phyloP scores from a whole-genome alignment of 1,140 invertebrate species.

The Rhopalosiphum padi region DNA sequence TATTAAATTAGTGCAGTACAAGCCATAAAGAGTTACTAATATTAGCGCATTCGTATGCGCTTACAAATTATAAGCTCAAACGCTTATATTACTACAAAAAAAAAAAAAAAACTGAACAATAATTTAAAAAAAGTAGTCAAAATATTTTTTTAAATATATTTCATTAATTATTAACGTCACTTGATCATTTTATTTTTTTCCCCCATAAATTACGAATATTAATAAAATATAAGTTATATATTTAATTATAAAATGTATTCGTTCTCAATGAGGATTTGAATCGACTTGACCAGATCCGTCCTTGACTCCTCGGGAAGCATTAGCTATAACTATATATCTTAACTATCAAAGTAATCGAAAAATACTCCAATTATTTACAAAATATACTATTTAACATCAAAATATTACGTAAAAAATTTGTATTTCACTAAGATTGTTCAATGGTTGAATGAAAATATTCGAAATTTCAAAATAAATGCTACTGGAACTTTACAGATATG shows the following conservation, averaged over 20 bases:
- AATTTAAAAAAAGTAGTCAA: not conserved
- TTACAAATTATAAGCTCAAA: not conserved
- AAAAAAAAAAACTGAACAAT: not conserved
- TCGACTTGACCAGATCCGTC: not conserved
- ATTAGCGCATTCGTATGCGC: not conserved
- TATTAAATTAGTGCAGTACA: not conserved
- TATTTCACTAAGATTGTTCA: too few relatives aligned
- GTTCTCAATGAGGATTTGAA: not conserved
- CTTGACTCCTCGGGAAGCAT: not conserved
- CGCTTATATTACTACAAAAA: not conserved
- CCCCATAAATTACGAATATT: not conserved
- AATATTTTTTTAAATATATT: not conserved
- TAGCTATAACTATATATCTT: not conserved
- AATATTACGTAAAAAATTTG: too few relatives aligned
- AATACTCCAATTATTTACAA: too few relatives aligned
- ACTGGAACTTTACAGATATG: too few relatives aligned
- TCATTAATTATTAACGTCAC: not conserved
- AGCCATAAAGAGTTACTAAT: not conserved
- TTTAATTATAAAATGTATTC: not conserved
- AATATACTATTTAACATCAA: not conserved
- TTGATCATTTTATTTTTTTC: not conserved
- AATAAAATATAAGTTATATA: not conserved
- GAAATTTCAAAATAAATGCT: not conserved
- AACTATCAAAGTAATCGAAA: not conserved
- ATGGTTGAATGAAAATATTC: too few relatives aligned